phyloP scores from a whole-genome alignment of 2,113 vertebrate genomes.

The Calidris pugnax region DNA sequence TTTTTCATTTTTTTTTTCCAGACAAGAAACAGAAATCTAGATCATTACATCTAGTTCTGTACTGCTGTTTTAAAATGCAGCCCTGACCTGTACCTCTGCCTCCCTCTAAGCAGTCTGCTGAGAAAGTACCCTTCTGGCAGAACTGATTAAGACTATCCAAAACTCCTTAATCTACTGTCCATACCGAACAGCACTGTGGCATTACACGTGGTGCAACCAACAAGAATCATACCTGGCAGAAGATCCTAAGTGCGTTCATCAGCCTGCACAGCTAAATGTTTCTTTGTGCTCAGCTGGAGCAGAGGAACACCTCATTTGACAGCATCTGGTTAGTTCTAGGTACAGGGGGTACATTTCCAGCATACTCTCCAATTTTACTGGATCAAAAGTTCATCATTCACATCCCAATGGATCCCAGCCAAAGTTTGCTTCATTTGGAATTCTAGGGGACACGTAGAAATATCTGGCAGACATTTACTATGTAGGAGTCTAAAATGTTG shows the following conservation, averaged over 20 bases:
- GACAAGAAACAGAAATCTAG: conserved; percentile 54
- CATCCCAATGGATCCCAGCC: background rate
- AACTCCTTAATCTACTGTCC: conserved; percentile 45
- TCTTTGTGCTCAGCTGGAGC: background rate
- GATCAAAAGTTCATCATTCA: background rate
- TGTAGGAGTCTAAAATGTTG: background rate
- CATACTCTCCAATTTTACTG: background rate
- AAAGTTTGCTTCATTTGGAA: background rate
- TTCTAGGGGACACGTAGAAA: background rate
- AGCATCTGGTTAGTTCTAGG: background rate
- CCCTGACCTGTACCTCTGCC: conserved; percentile 14
- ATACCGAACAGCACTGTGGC: background rate
- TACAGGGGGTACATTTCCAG: background rate
- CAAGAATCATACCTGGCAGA: background rate
- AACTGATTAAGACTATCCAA: conserved; percentile 33
- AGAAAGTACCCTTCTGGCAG: conserved; percentile 37
- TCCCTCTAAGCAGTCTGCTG: conserved; percentile 21
- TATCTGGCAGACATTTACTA: background rate
- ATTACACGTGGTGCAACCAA: background rate
- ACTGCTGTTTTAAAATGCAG: conserved; percentile 42
- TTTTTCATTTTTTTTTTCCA: conserved; percentile 61
- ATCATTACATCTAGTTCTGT: background rate
- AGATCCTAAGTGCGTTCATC: background rate
- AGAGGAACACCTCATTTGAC: rapidly evolving
- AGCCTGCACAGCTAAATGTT: background rate